These are phyloP conservation scores for Noctuana brunneofusca DNA, from an alignment of 2,888 invertebrate species.

Conservation along the genomic window DNA sequence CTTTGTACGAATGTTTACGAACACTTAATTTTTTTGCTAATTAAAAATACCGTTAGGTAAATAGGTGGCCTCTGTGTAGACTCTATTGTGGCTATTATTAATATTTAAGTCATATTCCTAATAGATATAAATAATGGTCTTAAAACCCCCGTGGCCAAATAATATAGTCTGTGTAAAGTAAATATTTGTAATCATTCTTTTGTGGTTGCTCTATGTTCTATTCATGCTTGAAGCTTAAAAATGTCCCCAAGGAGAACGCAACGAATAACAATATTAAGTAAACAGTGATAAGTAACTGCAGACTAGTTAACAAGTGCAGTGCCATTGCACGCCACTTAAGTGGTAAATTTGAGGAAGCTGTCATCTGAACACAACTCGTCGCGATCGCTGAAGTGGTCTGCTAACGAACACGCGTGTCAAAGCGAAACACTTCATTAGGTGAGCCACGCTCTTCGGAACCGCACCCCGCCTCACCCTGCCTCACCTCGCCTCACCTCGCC, in stretches of 20 bases:
- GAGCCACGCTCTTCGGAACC: conserved; percentile 64
- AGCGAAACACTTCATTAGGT: conserved; percentile 82
- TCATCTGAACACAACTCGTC: conserved; percentile 74
- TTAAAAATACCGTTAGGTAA: too few relatives aligned
- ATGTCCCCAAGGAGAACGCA: conserved; percentile 6
- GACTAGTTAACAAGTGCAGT: conserved; percentile 69
- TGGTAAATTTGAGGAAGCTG: conserved; percentile 79
- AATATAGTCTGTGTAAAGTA: too few relatives aligned
- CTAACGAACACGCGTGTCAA: conserved; percentile 83
- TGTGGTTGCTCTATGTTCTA: not conserved
- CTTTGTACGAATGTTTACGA: too few relatives aligned
- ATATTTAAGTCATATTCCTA: too few relatives aligned
- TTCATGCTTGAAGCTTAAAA: conserved; percentile 33
- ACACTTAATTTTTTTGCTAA: too few relatives aligned
- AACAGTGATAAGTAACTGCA: conserved; percentile 56
- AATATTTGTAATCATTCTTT: too few relatives aligned
- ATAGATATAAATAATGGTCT: too few relatives aligned
- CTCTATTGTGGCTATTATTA: too few relatives aligned
- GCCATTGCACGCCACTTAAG: conserved; percentile 75
- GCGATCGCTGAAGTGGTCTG: conserved; percentile 74
- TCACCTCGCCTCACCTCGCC: conserved; percentile 45
- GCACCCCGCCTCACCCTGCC: conserved; percentile 43
- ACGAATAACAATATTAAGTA: conserved; percentile 31
- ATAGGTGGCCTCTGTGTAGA: too few relatives aligned
- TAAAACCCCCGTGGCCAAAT: too few relatives aligned